Evolutionary conservation across 2,113 vertebrate species (phyloP).

Genomic region (Pteruthius melanotis): DNA sequence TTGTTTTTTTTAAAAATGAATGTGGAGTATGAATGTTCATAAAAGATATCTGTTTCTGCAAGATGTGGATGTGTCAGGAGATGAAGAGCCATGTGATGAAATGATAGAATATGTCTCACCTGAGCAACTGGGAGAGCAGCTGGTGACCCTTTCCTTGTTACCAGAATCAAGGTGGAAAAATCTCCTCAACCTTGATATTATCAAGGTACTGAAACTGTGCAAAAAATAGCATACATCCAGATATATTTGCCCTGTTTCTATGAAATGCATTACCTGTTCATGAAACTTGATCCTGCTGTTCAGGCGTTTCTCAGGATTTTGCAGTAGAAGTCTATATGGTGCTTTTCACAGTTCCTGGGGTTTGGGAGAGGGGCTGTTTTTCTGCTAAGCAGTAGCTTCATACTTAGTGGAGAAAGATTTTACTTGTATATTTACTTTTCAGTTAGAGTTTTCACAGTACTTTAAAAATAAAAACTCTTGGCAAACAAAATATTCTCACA

Average conservation of each 20-base stretch:
- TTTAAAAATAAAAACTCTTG: neutral
- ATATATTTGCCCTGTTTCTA: neutral
- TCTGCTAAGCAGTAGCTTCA: neutral
- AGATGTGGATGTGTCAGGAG: conserved; percentile 70
- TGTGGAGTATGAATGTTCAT: neutral
- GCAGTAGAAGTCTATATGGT: neutral
- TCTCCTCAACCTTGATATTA: conserved; percentile 87
- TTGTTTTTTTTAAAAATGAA: neutral
- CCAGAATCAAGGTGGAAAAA: conserved; percentile 94
- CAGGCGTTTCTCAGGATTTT: neutral
- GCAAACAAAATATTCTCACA: neutral
- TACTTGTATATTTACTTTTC: neutral
- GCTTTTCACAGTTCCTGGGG: neutral
- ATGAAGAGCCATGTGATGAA: conserved; percentile 67
- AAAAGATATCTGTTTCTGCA: neutral
- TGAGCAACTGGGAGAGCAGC: conserved; percentile 82
- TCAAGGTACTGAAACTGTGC: conserved; percentile 81
- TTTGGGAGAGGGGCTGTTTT: neutral
- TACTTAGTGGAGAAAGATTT: neutral
- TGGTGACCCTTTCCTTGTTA: conserved; percentile 88
- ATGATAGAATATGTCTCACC: conserved; percentile 84
- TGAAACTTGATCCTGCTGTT: neutral
- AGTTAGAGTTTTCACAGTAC: neutral
- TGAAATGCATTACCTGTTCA: neutral
- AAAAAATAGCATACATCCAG: neutral